Base-by-base conservation (phyloP, 2,113 vertebrate genomes). In the Silurus asotus region DNA sequence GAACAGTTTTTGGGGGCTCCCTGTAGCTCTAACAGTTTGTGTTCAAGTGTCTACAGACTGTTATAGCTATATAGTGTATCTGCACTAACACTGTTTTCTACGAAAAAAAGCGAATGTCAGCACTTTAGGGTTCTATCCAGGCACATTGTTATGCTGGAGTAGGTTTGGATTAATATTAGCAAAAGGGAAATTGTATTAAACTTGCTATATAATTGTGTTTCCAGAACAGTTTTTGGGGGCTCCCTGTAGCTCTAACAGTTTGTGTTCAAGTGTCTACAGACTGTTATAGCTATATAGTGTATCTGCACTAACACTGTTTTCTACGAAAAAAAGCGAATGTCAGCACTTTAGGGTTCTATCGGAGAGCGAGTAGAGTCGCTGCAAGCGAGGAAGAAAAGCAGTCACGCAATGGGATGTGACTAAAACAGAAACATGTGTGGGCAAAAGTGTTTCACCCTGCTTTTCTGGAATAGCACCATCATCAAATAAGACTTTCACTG, bases 361-460 rank as follows among this genome's bases (percentile, higher is more conserved):
- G 88, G 85, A 84, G 87, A 90, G 87, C 72, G 88, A 83, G 10
- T 80, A 56, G 13, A 58, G 76, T 17, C 59, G 69, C 37, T 61
- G 92, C 93, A 92, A 94, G 83, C 90, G 87, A 87, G 89, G 90
- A 89, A 89, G 88, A 93, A 84, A 83, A 80, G 89, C 91, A 95
- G 87, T 92, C 85, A 84, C 90, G 89, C 59, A 61, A 89, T 91
- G 89, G 88, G 91, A 93, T 90, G 82, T 65, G 90, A 89, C 87
- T 87, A 94, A 94, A 94, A 92, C 92, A 91, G 92, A 95, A 94
- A 90, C 93, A 90, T 94, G 88, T 91, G 88, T 94, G 91, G 90
- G 70, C 92, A 89, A 82, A 89, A 86, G 89, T 93, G 80, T 91
- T 90, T 87, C 91, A 90, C 49, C 0, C 58, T 67, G 81, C 51